Percentiles rank a stretch among this genome's conserved stretches.
Conservation (phyloP, 2,888 invertebrate species). For the Invenusta paracnida region DNA sequence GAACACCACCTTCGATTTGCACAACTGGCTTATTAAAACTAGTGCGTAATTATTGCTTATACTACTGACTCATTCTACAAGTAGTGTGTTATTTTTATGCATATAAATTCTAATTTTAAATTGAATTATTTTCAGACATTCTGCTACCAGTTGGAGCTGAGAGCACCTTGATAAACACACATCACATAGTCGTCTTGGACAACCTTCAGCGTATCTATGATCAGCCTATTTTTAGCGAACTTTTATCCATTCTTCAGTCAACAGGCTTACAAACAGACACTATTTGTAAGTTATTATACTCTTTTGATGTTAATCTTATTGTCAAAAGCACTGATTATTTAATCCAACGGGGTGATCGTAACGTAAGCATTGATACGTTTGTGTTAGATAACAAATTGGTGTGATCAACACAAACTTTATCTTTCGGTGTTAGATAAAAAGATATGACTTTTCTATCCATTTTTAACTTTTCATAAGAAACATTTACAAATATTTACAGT, state of each 20-base stretch:
- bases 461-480: no score
- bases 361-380: no score
- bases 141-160: neutral
- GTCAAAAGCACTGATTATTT: no score
- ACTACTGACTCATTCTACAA: neutral
- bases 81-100: neutral
- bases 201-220: neutral
- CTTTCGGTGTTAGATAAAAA: no score
- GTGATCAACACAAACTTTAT: no score
- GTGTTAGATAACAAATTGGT: no score
- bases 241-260: neutral
- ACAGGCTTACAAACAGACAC: conserved; percentile 1
- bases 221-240: neutral
- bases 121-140: neutral
- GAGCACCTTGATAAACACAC: neutral
- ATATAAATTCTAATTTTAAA: neutral
- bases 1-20: neutral
- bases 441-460: no score
- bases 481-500: no score
- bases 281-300: neutral
- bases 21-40: neutral
- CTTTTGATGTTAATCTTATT: no score
- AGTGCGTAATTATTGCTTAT: neutral
- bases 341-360: no score
- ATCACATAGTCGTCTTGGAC: neutral